Evolutionary conservation across 2,888 invertebrate genomes (phyloP).

Genomic region (Chloroclysta siterata): DNA sequence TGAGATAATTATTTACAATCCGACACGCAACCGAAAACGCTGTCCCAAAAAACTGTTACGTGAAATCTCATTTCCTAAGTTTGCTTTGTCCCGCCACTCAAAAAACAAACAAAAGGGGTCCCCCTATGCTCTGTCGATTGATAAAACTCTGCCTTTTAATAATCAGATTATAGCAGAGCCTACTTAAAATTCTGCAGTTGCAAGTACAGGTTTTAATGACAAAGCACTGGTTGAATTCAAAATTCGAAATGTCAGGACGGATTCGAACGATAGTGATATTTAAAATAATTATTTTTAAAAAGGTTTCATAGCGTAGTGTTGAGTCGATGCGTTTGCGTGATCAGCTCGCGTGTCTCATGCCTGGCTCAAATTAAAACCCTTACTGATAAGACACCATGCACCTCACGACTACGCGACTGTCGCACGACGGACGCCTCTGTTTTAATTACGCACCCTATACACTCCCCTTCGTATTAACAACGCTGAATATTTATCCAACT

Average conservation of each 20-base stretch:
- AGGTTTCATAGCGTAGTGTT: slow-evolving; percentile 44
- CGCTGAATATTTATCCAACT: background rate
- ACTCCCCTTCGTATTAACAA: slow-evolving; percentile 65
- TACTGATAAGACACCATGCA: slow-evolving; percentile 78
- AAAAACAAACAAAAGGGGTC: slow-evolving; percentile 67
- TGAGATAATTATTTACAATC: slow-evolving; percentile 83
- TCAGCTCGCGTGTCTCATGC: slow-evolving; percentile 80
- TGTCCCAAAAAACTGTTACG: slow-evolving; percentile 76
- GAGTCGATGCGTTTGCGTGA: slow-evolving; percentile 78
- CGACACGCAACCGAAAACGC: slow-evolving; percentile 73
- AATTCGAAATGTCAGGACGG: slow-evolving; percentile 48
- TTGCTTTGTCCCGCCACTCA: slow-evolving; percentile 67
- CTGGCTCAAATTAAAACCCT: slow-evolving; percentile 81
- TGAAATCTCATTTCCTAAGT: slow-evolving; percentile 83
- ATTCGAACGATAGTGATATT: slow-evolving; percentile 62
- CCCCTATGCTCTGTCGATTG: slow-evolving; percentile 49
- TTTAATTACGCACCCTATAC: slow-evolving; percentile 83
- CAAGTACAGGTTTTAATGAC: slow-evolving; percentile 35
- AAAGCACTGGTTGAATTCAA: slow-evolving; percentile 41
- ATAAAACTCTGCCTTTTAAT: slow-evolving; percentile 50
- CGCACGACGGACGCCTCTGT: slow-evolving; percentile 72
- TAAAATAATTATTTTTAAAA: slow-evolving; percentile 72
- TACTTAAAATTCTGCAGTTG: slow-evolving; percentile 35
- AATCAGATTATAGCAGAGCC: slow-evolving; percentile 42
- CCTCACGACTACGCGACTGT: slow-evolving; percentile 83